Base-by-base conservation (phyloP, 2,888 invertebrate genomes). In the Polyploca ridens region DNA sequence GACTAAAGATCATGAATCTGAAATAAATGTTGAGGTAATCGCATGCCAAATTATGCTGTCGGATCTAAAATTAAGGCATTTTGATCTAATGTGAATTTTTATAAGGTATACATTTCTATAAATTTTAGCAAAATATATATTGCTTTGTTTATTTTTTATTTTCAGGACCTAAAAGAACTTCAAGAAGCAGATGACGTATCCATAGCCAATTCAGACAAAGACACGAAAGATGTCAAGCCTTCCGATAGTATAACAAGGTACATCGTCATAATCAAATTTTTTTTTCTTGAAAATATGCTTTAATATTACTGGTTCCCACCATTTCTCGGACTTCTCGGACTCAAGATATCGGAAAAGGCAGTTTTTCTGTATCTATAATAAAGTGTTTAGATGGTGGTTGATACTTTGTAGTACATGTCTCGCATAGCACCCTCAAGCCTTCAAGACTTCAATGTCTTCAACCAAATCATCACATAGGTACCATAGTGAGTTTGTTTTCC, bases 241-340 rank as follows among this genome's bases (percentile, higher is more conserved):
- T 96, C 97, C 4, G 98, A 98, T 85, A 96, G 96, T 70, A 97
- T 98, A 65, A 97, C 98, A 3, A 96, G 98, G 88, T 92, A 79
- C 69, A 66, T 58, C 14, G 19, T 62, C 35, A 35, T 3, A 35
- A 35, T 5, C 4, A 35, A 27, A 1, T 1, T 27, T 1, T 27
- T 27, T 7, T 35, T 35, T 35, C 35, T n/a, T n/a, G 4, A 35
- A 35, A 35, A 35, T 35, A 4, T 35, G 7, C 35, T 6, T 35
- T 35, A 35, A 35, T 3, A 7, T 35, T 35, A 35, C 7, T 3
- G 35, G 5, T 7, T 35, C 35, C 4, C 35, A 35, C 35, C 35
- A 35, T 35, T 0, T 35, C 35, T 35, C 3, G n/a, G n/a, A n/a
- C n/a, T 27, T 27, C 27, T 27, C 27, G n/a, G n/a, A n/a, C n/a